Base-by-base conservation (phyloP, 2,113 vertebrate species). In the Esox niger region DNA sequence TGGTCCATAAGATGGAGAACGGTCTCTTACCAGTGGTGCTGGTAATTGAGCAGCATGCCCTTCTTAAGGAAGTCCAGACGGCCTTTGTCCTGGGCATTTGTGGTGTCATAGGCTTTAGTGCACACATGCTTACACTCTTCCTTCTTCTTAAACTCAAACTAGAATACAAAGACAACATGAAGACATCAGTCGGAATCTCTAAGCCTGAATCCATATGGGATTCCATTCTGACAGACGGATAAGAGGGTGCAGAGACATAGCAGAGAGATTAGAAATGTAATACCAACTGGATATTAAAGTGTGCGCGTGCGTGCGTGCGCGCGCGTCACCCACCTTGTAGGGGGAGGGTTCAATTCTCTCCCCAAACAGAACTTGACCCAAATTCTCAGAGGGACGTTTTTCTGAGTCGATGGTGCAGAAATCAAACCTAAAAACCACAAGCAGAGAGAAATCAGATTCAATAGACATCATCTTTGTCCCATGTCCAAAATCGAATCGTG, bases 31-130 rank as follows among this genome's bases (percentile, higher is more conserved):
- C 13, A 43, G 38, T 13, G 95, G 84, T 98, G 95, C 46, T 96
- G 95, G 80, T 98, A 98, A 88, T 98, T 98, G 68, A 98, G 89
- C 0, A 96, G 79, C 95, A 98, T 97, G 67, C 94, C 95, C 78
- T 96, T 97, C 87, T 97, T 96, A 75, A 98, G 82, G 64, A 98
- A 97, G 62, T 95, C 92, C 84, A 97, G 80, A 35, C 93, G 94
- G 71, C 89, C 85, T 73, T 91, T 94, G 69, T 95, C 92, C 66
- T 91, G 76, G 3, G 84, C 25, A 61, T 90, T 92, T 43, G 75
- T 84, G 29, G 89, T 90, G 71, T 92, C 78, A 43, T 96, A 98
- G 0, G 80, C 76, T 84, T 92, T 95, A 31, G 84, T 93, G 70
- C 95, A 98, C 68, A 96, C 95, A 67, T 78, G 70, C 64, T 88